Conservation (phyloP, 1,140 invertebrate species). For the Dolichoris vasculosae region DNA sequence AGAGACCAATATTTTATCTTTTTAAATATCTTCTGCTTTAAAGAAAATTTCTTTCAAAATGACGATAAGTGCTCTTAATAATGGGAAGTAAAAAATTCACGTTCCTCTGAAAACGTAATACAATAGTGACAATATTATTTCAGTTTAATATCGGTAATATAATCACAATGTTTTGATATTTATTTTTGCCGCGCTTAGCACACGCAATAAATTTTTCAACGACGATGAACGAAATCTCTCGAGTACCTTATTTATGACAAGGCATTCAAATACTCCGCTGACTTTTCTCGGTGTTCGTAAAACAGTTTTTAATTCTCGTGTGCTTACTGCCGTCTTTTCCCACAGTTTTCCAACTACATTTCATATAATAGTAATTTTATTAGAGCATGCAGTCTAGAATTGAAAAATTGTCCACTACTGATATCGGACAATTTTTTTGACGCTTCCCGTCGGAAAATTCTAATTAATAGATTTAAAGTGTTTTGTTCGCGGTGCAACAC, state of each 20-base stretch:
- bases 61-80: neutral
- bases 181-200: constrained; percentile 20
- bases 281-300: neutral
- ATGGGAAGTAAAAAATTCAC: neutral
- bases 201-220: neutral
- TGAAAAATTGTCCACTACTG: neutral
- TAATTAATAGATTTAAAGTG: neutral
- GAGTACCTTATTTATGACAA: neutral
- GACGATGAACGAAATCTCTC: constrained; percentile 24
- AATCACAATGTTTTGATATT: constrained; percentile 37
- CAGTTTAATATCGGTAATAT: constrained; percentile 36
- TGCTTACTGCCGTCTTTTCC: neutral
- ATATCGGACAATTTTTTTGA: neutral
- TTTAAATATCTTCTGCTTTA: neutral
- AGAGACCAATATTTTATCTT: neutral
- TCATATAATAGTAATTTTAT: neutral
- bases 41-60: neutral
- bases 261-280: neutral
- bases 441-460: neutral
- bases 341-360: neutral
- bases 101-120: neutral
- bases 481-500: neutral
- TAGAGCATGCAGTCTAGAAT: neutral
- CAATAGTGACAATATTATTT: constrained; percentile 9
- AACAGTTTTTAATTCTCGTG: neutral